A percentile compares a stretch with the other conserved stretches of the same genome.
Conservation (phyloP, 1,140 invertebrate genomes). For the Oedothorax gibbosus region DNA sequence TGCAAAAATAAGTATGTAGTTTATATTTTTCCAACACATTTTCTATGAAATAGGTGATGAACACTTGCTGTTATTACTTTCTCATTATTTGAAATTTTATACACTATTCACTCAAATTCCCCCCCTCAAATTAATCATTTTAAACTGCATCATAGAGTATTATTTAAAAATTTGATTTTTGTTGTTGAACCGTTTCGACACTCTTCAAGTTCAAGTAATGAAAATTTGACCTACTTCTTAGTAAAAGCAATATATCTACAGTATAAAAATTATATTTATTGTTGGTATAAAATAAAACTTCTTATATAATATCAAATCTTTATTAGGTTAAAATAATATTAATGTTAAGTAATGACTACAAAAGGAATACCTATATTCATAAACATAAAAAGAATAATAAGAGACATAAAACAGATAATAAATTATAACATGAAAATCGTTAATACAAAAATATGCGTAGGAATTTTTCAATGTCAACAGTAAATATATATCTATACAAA, state of each 20-base stretch:
- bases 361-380: too few relatives aligned
- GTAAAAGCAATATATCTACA: slow-evolving; percentile 36
- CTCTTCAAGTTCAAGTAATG: slow-evolving; percentile 84
- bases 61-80: too few relatives aligned
- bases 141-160: too few relatives aligned
- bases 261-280: background rate
- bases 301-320: slow-evolving; percentile 11
- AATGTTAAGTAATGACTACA: background rate
- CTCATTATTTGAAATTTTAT: too few relatives aligned
- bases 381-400: background rate
- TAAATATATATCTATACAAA: slow-evolving; percentile 32
- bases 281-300: slow-evolving; percentile 6
- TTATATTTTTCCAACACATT: too few relatives aligned
- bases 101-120: too few relatives aligned
- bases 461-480: slow-evolving; percentile 22
- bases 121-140: too few relatives aligned
- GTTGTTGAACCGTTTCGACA: slow-evolving; percentile 73
- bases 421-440: background rate
- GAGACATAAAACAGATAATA: slow-evolving; percentile 13
- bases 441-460: slow-evolving; percentile 17
- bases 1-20: too few relatives aligned
- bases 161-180: too few relatives aligned
- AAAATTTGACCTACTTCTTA: too few relatives aligned
- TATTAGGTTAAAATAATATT: slow-evolving; percentile 7
- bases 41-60: too few relatives aligned